phyloP scores from a whole-genome alignment of 2,113 vertebrate species.

The Suncus etruscus region DNA sequence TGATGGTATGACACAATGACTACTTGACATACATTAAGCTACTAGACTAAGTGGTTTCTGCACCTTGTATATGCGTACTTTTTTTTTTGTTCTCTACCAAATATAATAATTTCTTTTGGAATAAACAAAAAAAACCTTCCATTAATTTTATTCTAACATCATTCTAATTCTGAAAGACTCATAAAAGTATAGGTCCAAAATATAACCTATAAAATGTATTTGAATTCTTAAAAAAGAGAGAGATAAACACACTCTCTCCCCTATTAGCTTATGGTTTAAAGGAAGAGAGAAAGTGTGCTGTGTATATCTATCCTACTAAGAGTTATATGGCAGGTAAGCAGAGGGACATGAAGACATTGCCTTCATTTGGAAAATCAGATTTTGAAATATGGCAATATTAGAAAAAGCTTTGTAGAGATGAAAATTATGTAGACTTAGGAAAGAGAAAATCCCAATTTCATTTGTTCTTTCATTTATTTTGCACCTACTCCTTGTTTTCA shows the following conservation, averaged over 20 bases:
- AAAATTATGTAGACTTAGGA: neutral
- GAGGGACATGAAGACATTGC: neutral
- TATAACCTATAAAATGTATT: neutral
- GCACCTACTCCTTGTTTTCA: neutral
- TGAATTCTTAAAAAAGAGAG: neutral
- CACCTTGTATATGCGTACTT: too few species aligned
- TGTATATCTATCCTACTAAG: neutral
- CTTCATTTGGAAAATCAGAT: neutral
- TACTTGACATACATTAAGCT: too few species aligned
- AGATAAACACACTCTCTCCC: neutral
- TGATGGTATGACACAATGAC: too few species aligned
- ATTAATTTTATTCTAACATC: slow-evolving; percentile 14
- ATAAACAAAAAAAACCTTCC: too few species aligned
- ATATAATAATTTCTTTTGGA: too few species aligned
- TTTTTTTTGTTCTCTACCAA: too few species aligned
- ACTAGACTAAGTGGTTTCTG: too few species aligned
- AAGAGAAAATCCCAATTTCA: neutral
- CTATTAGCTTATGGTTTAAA: slow-evolving; percentile 17
- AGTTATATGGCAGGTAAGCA: neutral
- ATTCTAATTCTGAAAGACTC: slow-evolving; percentile 1
- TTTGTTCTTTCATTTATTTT: neutral
- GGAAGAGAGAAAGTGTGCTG: neutral
- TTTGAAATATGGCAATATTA: neutral
- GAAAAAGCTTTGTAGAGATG: neutral
- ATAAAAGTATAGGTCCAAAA: neutral